These are phyloP conservation scores for Tiphia femorata DNA, from an alignment of 2,888 invertebrate genomes.

Conservation along the genomic window DNA sequence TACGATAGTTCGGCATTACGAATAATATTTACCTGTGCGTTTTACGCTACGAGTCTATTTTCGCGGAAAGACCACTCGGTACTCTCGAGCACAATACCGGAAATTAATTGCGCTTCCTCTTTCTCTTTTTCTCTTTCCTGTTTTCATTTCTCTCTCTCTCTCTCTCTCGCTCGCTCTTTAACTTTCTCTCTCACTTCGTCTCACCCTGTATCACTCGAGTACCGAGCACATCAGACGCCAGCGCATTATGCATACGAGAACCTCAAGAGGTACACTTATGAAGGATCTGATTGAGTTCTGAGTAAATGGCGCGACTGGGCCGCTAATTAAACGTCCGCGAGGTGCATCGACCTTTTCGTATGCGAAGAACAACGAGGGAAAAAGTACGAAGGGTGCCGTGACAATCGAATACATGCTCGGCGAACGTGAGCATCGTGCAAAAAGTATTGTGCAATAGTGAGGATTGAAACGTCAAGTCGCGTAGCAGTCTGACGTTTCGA, in stretches of 20 bases:
- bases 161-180: neutral
- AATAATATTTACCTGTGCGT: no score
- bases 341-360: slow-evolving; percentile 25
- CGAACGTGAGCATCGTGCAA: no score
- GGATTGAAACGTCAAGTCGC: no score
- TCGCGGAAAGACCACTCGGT: no score
- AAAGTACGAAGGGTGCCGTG: no score
- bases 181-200: slow-evolving; percentile 5
- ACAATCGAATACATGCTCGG: no score
- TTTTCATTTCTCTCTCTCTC: neutral
- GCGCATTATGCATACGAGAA: slow-evolving; percentile 64
- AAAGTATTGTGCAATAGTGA: no score
- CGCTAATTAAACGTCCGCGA: slow-evolving; percentile 66
- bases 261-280: slow-evolving; percentile 56
- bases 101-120: slow-evolving; percentile 50
- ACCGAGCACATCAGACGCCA: slow-evolving; percentile 39
- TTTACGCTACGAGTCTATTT: no score
- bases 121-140: slow-evolving; percentile 11
- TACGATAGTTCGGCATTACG: no score
- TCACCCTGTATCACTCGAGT: slow-evolving; percentile 28
- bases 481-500: no score
- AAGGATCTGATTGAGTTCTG: slow-evolving; percentile 69
- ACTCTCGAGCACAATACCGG: slow-evolving; percentile 39
- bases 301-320: slow-evolving; percentile 64
- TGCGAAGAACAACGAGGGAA: slow-evolving; percentile 1